phyloP scores from a whole-genome alignment of 2,113 vertebrate genomes.

The Corynorhinus townsendii region DNA sequence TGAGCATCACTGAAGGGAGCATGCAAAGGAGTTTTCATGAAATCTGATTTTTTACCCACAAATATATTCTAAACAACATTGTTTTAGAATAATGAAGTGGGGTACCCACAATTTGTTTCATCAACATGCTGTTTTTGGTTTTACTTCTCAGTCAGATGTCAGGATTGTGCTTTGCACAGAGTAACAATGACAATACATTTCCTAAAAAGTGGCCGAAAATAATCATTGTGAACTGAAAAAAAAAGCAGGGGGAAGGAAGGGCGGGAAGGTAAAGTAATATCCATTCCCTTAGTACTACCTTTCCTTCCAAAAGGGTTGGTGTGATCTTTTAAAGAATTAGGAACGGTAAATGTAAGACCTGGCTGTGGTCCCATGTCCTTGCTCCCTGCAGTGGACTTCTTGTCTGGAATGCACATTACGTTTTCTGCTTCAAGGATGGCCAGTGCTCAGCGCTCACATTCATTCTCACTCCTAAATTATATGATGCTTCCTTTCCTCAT shows the following conservation, averaged over 20 bases:
- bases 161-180: neutral
- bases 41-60: neutral
- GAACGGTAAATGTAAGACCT: neutral
- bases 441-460: neutral
- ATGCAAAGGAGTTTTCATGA: neutral
- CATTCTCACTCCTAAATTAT: constrained; percentile 56
- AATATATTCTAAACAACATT: neutral
- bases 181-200: neutral
- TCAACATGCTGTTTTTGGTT: neutral
- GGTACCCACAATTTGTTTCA: neutral
- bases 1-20: neutral
- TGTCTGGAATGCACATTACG: constrained; percentile 1
- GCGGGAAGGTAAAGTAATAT: neutral
- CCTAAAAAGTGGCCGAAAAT: neutral
- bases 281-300: neutral
- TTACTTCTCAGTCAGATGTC: neutral
- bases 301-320: neutral
- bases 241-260: neutral
- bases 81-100: neutral
- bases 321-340: constrained; percentile 9
- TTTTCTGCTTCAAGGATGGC: constrained; percentile 60
- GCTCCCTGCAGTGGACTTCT: constrained; percentile 20
- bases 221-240: neutral
- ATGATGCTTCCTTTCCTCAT: constrained; percentile 28
- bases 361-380: neutral